phyloP scores from a whole-genome alignment of 2,113 vertebrate genomes.

The Lontra canadensis region DNA sequence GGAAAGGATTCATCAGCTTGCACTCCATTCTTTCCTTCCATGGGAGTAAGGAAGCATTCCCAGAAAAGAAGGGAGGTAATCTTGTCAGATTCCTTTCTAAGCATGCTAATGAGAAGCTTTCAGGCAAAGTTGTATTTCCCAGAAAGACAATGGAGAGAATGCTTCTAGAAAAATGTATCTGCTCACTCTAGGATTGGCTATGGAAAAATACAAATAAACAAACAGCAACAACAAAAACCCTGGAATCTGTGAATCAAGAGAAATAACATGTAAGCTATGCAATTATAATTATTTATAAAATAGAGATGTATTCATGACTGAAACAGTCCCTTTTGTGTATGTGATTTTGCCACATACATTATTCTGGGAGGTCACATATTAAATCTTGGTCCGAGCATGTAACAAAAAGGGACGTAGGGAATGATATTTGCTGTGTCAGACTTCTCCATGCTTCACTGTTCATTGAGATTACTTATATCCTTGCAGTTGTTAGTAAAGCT shows the following conservation, averaged over 20 bases:
- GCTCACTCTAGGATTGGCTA: not conserved
- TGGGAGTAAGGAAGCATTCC: too few species aligned
- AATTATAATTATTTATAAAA: not conserved
- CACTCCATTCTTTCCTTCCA: not conserved
- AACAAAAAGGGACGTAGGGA: not conserved
- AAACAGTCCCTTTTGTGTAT: not conserved
- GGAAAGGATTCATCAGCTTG: not conserved
- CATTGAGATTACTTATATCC: not conserved
- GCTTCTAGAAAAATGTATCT: not conserved
- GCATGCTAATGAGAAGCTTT: not conserved
- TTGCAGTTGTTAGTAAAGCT: not conserved
- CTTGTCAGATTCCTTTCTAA: not conserved
- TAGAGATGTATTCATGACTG: not conserved
- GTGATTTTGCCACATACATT: not conserved
- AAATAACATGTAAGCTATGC: not conserved
- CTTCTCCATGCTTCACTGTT: not conserved
- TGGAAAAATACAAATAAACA: not conserved
- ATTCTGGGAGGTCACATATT: not conserved
- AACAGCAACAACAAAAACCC: not conserved
- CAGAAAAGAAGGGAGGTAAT: not conserved
- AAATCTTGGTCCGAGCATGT: not conserved
- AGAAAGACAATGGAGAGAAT: not conserved
- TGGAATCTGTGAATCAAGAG: not conserved
- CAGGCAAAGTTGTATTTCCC: not conserved
- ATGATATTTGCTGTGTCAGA: not conserved